Evolutionary conservation across 2,113 vertebrate species (phyloP), one percentile per base, ranked within the genome.

Genomic region (Emydura subglobosa): DNA sequence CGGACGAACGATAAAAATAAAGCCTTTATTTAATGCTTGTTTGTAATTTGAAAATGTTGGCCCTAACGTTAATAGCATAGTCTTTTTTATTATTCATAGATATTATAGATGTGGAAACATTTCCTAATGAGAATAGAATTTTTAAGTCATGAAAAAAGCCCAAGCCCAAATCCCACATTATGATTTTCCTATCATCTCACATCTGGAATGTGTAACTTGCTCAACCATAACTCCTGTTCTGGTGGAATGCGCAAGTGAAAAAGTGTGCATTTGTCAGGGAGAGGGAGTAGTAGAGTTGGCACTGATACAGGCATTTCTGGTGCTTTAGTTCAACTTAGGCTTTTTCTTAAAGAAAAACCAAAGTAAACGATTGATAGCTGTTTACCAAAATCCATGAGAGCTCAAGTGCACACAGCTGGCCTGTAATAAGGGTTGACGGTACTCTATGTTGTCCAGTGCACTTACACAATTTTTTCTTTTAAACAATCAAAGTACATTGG

Each of bases 31-130:
- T 96, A 78, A 86, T 87, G 92, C 79, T 89, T 96, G 87, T 94
- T 96, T 94, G 51, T 91, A 81, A 85, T 92, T 95, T 94, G 39
- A 95, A 96, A 95, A 89, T 83, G 2, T 96, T 96, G 72, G 90
- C 65, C 12, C 47, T 68, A 86, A 25, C 82, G 24, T 95, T 92
- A 91, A 61, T n/a, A 87, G 80, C 9, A 13, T 72, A 31, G 17
- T 76, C 57, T 79, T 79, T 2, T 91, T 85, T 21, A 88, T 95
- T 94, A 86, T 91, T 95, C 72, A 93, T 34, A 80, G 80, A 83
- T 95, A 87, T 96, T 96, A 93, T 93, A 95, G 96, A 97, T 96
- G 92, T 95, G 93, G 95, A 96, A 97, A 97, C 81, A 94, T 76
- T 83, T 97, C 83, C 85, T 95, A 96, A 74, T 95, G 81, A 87